A percentile compares a stretch with the other conserved stretches of the same genome.
Evolutionary conservation across 2,797 vertebrate genomes (phyloP).

Genomic region (Myripristis murdjan): DNA sequence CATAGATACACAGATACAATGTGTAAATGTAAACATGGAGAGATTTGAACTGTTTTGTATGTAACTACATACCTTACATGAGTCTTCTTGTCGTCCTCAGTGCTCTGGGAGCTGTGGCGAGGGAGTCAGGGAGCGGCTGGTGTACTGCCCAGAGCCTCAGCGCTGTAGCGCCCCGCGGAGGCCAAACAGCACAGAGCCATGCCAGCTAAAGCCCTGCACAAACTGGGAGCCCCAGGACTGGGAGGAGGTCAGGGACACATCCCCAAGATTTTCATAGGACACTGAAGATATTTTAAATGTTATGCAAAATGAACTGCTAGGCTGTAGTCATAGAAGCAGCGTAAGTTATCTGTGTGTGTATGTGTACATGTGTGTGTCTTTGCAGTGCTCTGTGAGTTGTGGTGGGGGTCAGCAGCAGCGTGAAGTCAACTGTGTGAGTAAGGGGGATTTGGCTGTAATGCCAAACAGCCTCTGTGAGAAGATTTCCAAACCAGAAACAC

Average conservation of each 20-base stretch:
- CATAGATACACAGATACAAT: constrained; percentile 9
- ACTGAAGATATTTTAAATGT: not conserved
- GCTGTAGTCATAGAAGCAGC: not conserved
- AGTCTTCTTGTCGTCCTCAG: constrained; percentile 68
- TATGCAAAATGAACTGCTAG: not conserved
- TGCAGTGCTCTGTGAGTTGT: constrained; percentile 84
- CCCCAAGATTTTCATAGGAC: not conserved
- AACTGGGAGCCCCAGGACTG: constrained; percentile 86
- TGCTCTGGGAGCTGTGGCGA: constrained; percentile 90
- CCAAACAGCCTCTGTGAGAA: constrained; percentile 77
- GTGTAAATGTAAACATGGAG: not conserved
- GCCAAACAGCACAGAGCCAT: constrained; percentile 80
- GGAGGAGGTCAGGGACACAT: constrained; percentile 76
- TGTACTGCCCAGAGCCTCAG: constrained; percentile 84
- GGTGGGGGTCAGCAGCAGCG: constrained; percentile 82
- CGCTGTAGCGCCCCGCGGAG: constrained; percentile 83
- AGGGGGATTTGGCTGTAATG: constrained; percentile 65
- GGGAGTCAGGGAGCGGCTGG: constrained; percentile 82
- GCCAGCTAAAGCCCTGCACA: constrained; percentile 84
- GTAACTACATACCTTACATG: not conserved
- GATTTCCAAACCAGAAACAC: constrained; percentile 74
- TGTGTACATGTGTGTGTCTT: constrained; percentile 29
- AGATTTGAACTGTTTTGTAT: no score
- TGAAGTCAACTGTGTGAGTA: constrained; percentile 74
- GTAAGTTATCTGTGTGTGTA: constrained; percentile 12